Evolutionary conservation across 2,888 invertebrate species (phyloP).

Genomic region (Epirrita christyi): DNA sequence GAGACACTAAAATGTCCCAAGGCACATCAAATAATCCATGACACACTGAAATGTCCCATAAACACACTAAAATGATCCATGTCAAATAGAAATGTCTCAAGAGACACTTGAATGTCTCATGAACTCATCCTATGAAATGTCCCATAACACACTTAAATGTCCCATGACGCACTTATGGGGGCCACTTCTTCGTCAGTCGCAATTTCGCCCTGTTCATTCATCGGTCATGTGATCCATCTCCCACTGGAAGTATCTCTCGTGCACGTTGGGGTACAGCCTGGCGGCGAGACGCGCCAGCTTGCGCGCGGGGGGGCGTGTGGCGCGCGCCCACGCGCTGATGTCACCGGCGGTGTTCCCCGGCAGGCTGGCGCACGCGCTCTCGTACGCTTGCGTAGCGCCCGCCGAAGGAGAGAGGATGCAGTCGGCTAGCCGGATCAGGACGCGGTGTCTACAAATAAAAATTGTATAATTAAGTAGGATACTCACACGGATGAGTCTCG

Average conservation of each 20-base stretch:
- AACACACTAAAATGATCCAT: too few relatives aligned
- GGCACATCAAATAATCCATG: too few relatives aligned
- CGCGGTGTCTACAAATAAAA: conserved; percentile 58
- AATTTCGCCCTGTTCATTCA: neutral
- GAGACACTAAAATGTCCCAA: too few relatives aligned
- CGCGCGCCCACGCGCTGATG: conserved; percentile 50
- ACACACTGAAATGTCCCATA: too few relatives aligned
- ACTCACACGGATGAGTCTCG: too few relatives aligned
- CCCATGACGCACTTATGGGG: too few relatives aligned
- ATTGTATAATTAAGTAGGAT: neutral
- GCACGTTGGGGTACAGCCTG: conserved; percentile 49
- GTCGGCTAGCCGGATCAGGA: conserved; percentile 63
- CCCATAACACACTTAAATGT: too few relatives aligned
- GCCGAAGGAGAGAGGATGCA: conserved; percentile 53
- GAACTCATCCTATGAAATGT: too few relatives aligned
- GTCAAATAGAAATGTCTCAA: too few relatives aligned
- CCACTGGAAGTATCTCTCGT: conserved; percentile 54
- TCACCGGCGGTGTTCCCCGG: conserved; percentile 46
- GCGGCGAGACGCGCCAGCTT: conserved; percentile 57
- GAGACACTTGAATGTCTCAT: too few relatives aligned
- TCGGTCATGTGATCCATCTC: conserved; percentile 46
- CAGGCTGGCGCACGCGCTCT: conserved; percentile 47
- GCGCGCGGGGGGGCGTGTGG: conserved; percentile 30
- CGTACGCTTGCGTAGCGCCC: conserved; percentile 46
- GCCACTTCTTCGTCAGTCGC: neutral